Base-by-base conservation (phyloP, 2,797 vertebrate species). In the Passerculus sandwichensis region DNA sequence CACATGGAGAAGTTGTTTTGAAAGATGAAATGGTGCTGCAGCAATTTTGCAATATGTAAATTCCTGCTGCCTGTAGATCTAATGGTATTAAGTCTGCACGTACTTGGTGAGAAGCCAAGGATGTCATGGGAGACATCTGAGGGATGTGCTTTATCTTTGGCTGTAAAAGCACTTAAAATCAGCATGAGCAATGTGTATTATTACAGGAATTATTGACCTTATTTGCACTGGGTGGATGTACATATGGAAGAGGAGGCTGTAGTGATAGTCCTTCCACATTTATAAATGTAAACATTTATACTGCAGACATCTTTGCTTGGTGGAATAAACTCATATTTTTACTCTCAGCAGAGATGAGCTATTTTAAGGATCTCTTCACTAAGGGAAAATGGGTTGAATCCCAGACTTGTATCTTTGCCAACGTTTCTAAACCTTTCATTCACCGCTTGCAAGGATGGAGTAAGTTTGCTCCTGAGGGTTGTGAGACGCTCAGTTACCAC, bases 31-130 rank as follows among this genome's bases (percentile, higher is more conserved):
- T 40, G 19, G 7, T 54, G 62, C 75, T 34, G 16, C 0, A 89
- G 60, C 69, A 73, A 50, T 79, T 85, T 44, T 42, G n/a, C 61
- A 85, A 38, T 42, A 53, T 4, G 5, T 19, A 81, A 73, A 88
- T 91, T 73, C 70, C 29, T 53, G 10, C 48, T 45, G 59, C 13
- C 51, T 81, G 47, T 54, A 65, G 76, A 65, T 53, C 17, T 92
- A 75, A 84, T 47, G 75, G 51, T 13, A 90, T 81, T 72, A 82
- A 94, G 51, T 40, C 79, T 74, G 65, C 61, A 30, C 38, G 8
- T 59, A 72, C 50, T 96, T 96, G 95, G 94, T 61, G 85, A 27
- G 32, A 69, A 94, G 91, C 93, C 92, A 94, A 92, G 65, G 54
- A 92, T 83, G 75, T 77, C 69, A 82, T 23, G 65, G 78, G 53